phyloP scores from a whole-genome alignment of 2,888 invertebrate genomes.

The Germaria angustata region DNA sequence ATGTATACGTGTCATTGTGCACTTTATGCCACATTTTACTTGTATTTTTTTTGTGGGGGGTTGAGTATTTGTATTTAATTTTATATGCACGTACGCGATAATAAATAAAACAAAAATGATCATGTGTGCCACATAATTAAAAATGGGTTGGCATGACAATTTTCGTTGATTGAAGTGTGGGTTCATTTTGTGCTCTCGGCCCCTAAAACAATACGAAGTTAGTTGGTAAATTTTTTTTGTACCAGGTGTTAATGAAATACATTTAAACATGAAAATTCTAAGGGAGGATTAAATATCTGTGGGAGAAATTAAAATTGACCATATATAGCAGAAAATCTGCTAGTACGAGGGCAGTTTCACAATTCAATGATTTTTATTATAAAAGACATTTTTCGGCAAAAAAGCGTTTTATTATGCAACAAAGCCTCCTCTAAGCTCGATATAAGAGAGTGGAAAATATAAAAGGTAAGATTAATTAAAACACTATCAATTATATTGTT shows the following conservation, averaged over 20 bases:
- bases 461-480: too few relatives aligned
- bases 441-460: too few relatives aligned
- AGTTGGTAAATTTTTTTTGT: slow-evolving; percentile 4
- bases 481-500: too few relatives aligned
- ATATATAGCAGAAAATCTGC: not conserved
- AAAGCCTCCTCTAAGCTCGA: too few relatives aligned
- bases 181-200: slow-evolving; percentile 47
- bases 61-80: not conserved
- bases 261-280: not conserved
- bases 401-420: too few relatives aligned
- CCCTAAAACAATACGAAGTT: slow-evolving; percentile 53
- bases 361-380: too few relatives aligned
- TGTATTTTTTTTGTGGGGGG: slow-evolving; percentile 14
- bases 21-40: slow-evolving; percentile 49
- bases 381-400: too few relatives aligned
- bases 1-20: slow-evolving; percentile 43
- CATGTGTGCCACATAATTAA: slow-evolving; percentile 61
- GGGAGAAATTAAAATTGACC: slow-evolving; percentile 10
- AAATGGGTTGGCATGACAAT: slow-evolving; percentile 30
- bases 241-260: slow-evolving; percentile 54
- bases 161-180: slow-evolving; percentile 43
- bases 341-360: not conserved
- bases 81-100: not conserved
- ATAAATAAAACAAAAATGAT: slow-evolving; percentile 50
- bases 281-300: not conserved